Evolutionary conservation across 1,140 invertebrate species (phyloP), one percentile per base, ranked within the genome.

Genomic region (Rhopalosiphum padi): DNA sequence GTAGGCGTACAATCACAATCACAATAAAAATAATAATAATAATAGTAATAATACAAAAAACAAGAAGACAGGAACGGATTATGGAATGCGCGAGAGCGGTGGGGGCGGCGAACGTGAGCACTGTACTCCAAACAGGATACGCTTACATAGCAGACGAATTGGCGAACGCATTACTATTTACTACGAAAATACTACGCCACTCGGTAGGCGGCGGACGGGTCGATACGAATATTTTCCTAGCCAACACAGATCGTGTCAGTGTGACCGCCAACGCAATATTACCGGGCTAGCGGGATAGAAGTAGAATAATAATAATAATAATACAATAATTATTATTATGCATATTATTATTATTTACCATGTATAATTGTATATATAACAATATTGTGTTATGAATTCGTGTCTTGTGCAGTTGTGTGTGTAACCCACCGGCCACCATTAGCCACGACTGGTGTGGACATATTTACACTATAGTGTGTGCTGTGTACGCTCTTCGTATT

Each of bases 141-240:
- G 30, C 60, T 68, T n/a, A 77, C 30, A 68, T 18, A 18, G 30
- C 60, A 18, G 60, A 21, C 30, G 60, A 11, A 4, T 68, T 30
- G 60, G 60, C 30, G 30, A n/a, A n/a, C 5, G 60, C n/a, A 77
- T 21, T n/a, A 77, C 7, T 68, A 77, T 77, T 77, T 77, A 77
- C 60, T 77, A 77, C 60, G 60, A n/a, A 77, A 77, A 77, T 77
- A 77, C 60, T 77, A 77, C 60, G 60, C 60, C 60, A 77, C 60
- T 77, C 15, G 60, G 30, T 3, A n/a, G 60, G 22, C 30, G 60
- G 60, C 5, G 30, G 30, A 18, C n/a, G 11, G 60, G 60, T 77
- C 60, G 60, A 77, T 77, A 77, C 60, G 60, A 77, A 77, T 77
- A 77, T 77, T 77, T 77, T 77, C 60, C 60, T 77, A 8, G 30